These are phyloP conservation scores for Lasioglossum vierecki DNA, from an alignment of 2,888 invertebrate species.

Conservation along the genomic window DNA sequence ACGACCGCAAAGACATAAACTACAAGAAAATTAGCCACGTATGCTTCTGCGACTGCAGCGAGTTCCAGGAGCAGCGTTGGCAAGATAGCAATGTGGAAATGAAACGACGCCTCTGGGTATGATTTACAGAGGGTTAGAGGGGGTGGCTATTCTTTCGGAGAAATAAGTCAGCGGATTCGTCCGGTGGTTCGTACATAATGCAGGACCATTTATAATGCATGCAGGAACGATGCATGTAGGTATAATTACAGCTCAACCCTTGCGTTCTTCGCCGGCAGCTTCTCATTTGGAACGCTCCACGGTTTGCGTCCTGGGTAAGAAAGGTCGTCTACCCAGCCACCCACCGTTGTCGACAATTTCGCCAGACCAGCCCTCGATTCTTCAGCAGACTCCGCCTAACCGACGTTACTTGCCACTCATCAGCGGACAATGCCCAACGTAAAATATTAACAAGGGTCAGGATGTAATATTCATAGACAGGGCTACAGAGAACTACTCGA, in stretches of 20 bases:
- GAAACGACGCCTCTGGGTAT: conserved; percentile 43
- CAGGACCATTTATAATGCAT: conserved; percentile 63
- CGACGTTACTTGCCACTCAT: conserved; percentile 71
- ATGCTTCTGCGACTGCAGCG: background rate
- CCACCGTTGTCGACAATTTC: conserved; percentile 30
- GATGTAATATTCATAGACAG: conserved; percentile 75
- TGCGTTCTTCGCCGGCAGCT: conserved; percentile 9
- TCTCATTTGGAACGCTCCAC: conserved; percentile 37
- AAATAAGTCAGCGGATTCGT: conserved; percentile 59
- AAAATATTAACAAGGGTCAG: conserved; percentile 76
- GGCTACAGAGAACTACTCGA: background rate
- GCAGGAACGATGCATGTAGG: conserved; percentile 59
- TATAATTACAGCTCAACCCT: conserved; percentile 61
- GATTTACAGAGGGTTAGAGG: conserved; percentile 55
- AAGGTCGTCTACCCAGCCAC: conserved; percentile 29
- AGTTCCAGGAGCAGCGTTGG: conserved; percentile 6
- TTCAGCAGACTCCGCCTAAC: conserved; percentile 11
- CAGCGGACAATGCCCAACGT: conserved; percentile 74
- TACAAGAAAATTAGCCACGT: conserved; percentile 16
- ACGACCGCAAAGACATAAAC: conserved; percentile 2
- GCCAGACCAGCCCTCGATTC: conserved; percentile 27
- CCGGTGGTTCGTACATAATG: conserved; percentile 66
- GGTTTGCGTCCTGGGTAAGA: conserved; percentile 18
- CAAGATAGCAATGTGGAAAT: conserved; percentile 17
- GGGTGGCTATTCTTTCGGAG: conserved; percentile 56